These are phyloP conservation scores for Proctacanthus coquilletti DNA, from an alignment of 1,140 invertebrate genomes.

Conservation along the genomic window DNA sequence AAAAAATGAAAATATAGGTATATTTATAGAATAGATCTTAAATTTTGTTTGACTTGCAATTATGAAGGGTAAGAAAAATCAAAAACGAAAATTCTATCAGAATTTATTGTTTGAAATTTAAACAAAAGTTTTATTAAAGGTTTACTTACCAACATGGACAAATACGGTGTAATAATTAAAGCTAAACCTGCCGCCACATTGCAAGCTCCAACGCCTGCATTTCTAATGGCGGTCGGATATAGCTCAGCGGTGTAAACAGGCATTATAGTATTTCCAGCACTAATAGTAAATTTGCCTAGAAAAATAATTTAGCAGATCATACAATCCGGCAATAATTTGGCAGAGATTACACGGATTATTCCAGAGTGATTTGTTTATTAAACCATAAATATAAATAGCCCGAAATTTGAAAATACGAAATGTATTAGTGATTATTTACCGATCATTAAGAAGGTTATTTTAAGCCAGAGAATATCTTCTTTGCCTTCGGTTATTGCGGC, in stretches of 20 bases:
- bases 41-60: no score
- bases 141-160: constrained; percentile 54
- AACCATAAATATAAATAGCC: neutral
- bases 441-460: constrained; percentile 44
- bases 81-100: no score
- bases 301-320: constrained; percentile 1
- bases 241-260: constrained; percentile 58
- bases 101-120: no score
- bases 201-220: constrained; percentile 53
- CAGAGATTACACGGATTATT: constrained; percentile 5
- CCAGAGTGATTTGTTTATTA: no score
- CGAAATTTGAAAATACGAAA: neutral
- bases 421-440: constrained; percentile 21
- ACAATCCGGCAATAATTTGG: no score
- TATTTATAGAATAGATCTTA: no score
- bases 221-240: constrained; percentile 55
- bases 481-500: constrained; percentile 35
- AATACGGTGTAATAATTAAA: constrained; percentile 52
- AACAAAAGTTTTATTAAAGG: no score
- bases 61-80: no score
- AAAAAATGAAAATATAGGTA: no score
- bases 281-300: constrained; percentile 46
- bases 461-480: constrained; percentile 36
- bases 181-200: constrained; percentile 52
- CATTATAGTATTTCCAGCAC: constrained; percentile 51